phyloP scores from a whole-genome alignment of 2,113 vertebrate genomes.

The Pampusana beccarii region DNA sequence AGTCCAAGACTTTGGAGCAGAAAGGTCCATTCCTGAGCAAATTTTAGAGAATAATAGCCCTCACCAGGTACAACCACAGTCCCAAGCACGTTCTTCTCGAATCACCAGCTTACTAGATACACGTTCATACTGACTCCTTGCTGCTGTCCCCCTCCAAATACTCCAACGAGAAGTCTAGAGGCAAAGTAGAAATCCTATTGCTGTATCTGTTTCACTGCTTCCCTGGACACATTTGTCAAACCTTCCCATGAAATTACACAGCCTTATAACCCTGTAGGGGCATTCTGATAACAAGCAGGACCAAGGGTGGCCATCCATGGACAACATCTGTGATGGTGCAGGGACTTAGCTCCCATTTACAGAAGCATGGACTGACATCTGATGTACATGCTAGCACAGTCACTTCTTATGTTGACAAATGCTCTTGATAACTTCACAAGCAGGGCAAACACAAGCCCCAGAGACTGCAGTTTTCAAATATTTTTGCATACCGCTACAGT shows the following conservation, averaged over 20 bases:
- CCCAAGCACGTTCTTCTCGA: background rate
- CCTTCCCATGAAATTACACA: background rate
- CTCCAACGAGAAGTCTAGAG: background rate
- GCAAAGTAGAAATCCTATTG: background rate
- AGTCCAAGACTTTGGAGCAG: background rate
- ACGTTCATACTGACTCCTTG: background rate
- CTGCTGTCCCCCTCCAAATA: background rate
- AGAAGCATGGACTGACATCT: background rate
- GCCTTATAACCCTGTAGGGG: background rate
- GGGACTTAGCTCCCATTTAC: background rate
- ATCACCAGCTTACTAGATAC: background rate
- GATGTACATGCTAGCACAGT: background rate
- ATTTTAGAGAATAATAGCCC: background rate
- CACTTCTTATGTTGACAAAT: background rate
- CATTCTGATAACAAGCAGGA: background rate
- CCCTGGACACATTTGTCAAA: background rate
- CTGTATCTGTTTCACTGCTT: background rate
- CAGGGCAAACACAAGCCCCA: background rate
- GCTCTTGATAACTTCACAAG: background rate
- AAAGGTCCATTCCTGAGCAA: background rate
- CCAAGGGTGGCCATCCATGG: fast-evolving
- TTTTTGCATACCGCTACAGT: background rate
- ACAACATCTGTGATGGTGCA: background rate
- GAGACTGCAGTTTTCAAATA: background rate
- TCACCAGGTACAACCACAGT: background rate